phyloP scores from a whole-genome alignment of 2,888 invertebrate species.

The Mallateleia sp. region DNA sequence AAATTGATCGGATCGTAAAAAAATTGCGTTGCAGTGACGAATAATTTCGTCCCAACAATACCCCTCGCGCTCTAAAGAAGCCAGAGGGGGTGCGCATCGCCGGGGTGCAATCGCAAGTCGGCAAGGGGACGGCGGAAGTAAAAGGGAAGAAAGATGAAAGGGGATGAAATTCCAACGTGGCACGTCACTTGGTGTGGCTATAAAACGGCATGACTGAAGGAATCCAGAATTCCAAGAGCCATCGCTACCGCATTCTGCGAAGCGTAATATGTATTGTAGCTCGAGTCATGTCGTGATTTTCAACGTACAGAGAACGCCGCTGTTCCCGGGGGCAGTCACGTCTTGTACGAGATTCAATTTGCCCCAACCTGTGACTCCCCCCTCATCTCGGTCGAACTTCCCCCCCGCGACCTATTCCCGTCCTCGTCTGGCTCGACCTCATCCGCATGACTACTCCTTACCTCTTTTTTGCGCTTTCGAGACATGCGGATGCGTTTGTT shows the following conservation, averaged over 20 bases:
- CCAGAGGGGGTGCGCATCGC: constrained; percentile 4
- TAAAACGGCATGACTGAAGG: constrained; percentile 63
- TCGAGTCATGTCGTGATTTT: constrained; percentile 88
- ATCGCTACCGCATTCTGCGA: constrained; percentile 77
- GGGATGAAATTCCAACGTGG: constrained; percentile 71
- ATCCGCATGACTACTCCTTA: no score
- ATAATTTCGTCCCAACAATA: constrained; percentile 68
- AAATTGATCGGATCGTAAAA: constrained; percentile 66
- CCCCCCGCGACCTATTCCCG: no score
- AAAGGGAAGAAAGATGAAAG: constrained; percentile 72
- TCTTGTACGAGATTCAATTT: constrained; percentile 88
- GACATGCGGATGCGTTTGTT: no score
- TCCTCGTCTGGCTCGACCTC: no score
- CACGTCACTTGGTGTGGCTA: constrained; percentile 71
- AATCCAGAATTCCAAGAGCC: constrained; percentile 76
- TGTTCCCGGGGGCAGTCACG: constrained; percentile 88
- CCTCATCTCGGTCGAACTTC: no score
- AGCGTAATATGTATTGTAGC: constrained; percentile 86
- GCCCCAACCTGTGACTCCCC: constrained; percentile 81
- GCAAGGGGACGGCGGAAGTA: constrained; percentile 21
- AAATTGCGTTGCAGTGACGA: constrained; percentile 45
- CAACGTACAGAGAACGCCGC: constrained; percentile 85
- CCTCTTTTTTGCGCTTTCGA: no score
- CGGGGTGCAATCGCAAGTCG: not conserved
- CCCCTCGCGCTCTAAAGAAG: constrained; percentile 41